These are phyloP conservation scores for Aurelia aurita complex sp. Pacific DNA, from an alignment of 30 jellyfish, hydroid and myxozoan genomes.

Conservation along the genomic window DNA sequence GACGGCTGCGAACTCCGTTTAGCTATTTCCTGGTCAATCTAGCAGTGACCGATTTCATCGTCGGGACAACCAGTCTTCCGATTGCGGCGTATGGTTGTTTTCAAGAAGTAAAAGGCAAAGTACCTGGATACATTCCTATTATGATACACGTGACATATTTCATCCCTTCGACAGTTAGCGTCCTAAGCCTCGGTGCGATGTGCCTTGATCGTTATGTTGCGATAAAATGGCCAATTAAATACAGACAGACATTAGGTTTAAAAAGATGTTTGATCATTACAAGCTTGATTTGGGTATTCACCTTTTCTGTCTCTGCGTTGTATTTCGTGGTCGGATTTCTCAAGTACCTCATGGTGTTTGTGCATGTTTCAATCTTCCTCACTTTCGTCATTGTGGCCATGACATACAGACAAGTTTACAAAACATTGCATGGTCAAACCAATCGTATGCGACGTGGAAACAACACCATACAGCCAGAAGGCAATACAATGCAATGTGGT, in stretches of 20 bases:
- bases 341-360: constrained; percentile 65
- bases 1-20: constrained; percentile 76
- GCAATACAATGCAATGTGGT: too few relatives aligned
- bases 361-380: constrained; percentile 54
- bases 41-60: constrained; percentile 73
- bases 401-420: constrained; percentile 46
- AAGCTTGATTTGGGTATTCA: constrained; percentile 55
- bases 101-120: constrained; percentile 55
- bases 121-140: constrained; percentile 6
- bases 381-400: constrained; percentile 50
- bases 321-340: constrained; percentile 50
- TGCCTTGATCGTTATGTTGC: constrained; percentile 89
- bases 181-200: constrained; percentile 65
- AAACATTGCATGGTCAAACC: background rate
- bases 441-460: too few relatives aligned
- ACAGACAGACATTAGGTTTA: constrained; percentile 38
- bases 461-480: too few relatives aligned
- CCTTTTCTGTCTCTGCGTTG: constrained; percentile 47
- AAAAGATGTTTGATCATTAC: constrained; percentile 50
- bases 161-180: constrained; percentile 76
- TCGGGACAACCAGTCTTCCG: constrained; percentile 75
- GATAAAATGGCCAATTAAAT: constrained; percentile 71
- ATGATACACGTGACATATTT: constrained; percentile 53
- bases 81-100: constrained; percentile 47
- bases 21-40: constrained; percentile 66